Evolutionary conservation across 2,888 invertebrate species (phyloP).

Genomic region (Harpalus rufipes): DNA sequence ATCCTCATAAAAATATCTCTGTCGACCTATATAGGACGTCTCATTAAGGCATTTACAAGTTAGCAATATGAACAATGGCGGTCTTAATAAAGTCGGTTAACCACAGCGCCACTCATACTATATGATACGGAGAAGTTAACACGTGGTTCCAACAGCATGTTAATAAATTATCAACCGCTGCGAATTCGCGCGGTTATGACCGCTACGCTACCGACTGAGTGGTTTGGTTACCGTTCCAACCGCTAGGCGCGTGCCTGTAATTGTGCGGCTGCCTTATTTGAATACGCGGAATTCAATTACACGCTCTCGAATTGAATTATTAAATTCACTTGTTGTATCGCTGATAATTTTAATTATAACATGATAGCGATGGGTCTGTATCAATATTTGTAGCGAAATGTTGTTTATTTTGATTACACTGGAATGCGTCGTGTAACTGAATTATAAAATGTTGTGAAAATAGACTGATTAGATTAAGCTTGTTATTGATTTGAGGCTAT

Average conservation of each 20-base stretch:
- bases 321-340: constrained; percentile 43
- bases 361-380: constrained; percentile 24
- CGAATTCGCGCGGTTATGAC: constrained; percentile 54
- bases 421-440: constrained; percentile 38
- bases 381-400: constrained; percentile 44
- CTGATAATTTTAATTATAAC: constrained; percentile 55
- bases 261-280: constrained; percentile 55
- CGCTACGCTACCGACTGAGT: constrained; percentile 27
- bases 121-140: constrained; percentile 19
- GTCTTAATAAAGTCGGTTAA: constrained; percentile 41
- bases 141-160: constrained; percentile 34
- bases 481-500: constrained; percentile 34
- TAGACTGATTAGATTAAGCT: constrained; percentile 41
- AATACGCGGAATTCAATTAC: constrained; percentile 52
- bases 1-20: neutral
- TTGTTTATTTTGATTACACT: constrained; percentile 45
- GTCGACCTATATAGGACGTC: neutral
- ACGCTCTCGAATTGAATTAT: constrained; percentile 50
- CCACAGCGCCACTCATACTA: constrained; percentile 28
- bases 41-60: constrained; percentile 26
- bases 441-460: constrained; percentile 50
- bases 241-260: constrained; percentile 40
- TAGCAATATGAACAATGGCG: constrained; percentile 7
- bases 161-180: constrained; percentile 51
- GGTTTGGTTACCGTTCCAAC: constrained; percentile 26